Base-by-base conservation (phyloP, 1,140 invertebrate genomes). In the Neuroterus valhalla region DNA sequence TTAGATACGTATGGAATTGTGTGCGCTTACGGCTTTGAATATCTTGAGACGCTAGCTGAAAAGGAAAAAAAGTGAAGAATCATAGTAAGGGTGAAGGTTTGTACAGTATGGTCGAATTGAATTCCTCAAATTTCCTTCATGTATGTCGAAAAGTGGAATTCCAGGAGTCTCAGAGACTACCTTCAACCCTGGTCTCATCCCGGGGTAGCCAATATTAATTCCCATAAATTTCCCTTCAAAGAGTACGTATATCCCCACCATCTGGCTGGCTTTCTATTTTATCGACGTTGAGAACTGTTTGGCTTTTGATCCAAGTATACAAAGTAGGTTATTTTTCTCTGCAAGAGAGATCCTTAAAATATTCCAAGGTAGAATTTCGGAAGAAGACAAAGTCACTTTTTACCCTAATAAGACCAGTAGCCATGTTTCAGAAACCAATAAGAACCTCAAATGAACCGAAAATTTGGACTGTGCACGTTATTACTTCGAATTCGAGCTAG, bases 211-310 rank as follows among this genome's bases (percentile, higher is more conserved):
- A 84, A 90, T 90, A 90, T 90, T 90, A 90, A 90, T 90, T 90
- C 88, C 87, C 89, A 90, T 90, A 90, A 90, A 90, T 90, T 90
- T 90, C 85, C 89, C 89, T 89, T 90, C 85, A 89, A 89, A 85
- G 84, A 78, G 78, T 79, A 85, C 84, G 85, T 80, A 86, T 86
- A 82, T 76, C 70, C 75, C 31, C 48, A 55, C 70, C 68, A 69
- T 71, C 73, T 70, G 26, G 79, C 72, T 77, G 26, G 79, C 72
- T 77, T 78, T 72, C 75, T 78, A 73, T 75, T 67, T 66, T 46
- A 31, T 38, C 72, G 38, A 48, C 72, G 70, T 66, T 76, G 79
- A 72, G 76, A 77, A 84, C 85, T 86, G 87, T 88, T 88, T 87
- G 85, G 84, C 78, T 87, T 89, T 89, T 89, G 87, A 88, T 89